Evolutionary conservation across 2,113 vertebrate species (phyloP), one percentile per base, ranked within the genome.

Genomic region (Pelmatolapia mariae): DNA sequence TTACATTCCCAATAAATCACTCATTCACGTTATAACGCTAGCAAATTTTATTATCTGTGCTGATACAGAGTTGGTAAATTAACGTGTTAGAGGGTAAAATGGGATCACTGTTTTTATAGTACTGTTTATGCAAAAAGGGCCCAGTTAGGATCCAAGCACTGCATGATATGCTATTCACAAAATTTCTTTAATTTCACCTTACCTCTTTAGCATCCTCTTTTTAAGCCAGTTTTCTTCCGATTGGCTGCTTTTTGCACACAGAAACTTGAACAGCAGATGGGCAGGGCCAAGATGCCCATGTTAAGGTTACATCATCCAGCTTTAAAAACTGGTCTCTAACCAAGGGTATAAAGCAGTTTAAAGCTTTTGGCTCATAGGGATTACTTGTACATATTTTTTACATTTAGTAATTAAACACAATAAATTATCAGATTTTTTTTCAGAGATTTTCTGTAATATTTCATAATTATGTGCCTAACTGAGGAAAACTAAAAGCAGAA

Each of bases 1-100:
- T 96, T 95, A 95, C 92, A 91, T 94, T 92, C 89, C 57, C 90
- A 95, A 95, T 94, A 95, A 92, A 93, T 85, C 82, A 80, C 83
- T 90, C 86, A 91, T 91, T 91, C 92, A 89, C 84, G 24, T 80
- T 84, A 86, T 71, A 80, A 78, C 3, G 8, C n/a, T 26, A 45
- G 61, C 13, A 61, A n/a, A 73, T 79, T 61, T 83, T 59, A 89
- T 76, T 52, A 33, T 82, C 52, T 40, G 8, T 78, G 38, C 54
- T 56, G 31, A 80, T 79, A 24, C 26, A 12, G 52, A 38, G 10
- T 26, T 78, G 73, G 47, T 22, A 40, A 71, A 68, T n/a, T 12
- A 71, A 38, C 10, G 3, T 43, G 63, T 26, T 73, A 13, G 56
- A 73, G 19, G 47, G 12, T 52, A 8, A 81, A 84, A 56, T 53